Percentiles rank a stretch among this genome's conserved stretches.
Conservation (phyloP, 1,140 invertebrate genomes). For the Anastrepha ludens region DNA sequence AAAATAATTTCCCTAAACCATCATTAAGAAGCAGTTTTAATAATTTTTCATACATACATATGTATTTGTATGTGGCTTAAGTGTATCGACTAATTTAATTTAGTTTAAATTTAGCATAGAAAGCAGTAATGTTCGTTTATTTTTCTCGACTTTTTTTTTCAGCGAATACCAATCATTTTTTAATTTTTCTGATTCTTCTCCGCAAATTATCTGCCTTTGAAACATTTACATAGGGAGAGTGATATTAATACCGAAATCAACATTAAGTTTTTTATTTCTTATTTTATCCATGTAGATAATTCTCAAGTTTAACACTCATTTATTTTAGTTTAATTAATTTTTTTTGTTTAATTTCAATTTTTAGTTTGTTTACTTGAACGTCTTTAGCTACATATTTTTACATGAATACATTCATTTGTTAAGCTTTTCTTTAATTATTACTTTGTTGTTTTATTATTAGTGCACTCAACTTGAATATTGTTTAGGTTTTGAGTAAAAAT, state of each 20-base stretch:
- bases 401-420: neutral
- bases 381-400: too few relatives aligned
- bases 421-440: neutral
- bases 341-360: neutral
- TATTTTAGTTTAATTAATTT: neutral
- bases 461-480: neutral
- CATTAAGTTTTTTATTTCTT: neutral
- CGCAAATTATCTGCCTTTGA: neutral
- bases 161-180: neutral
- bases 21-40: conserved; percentile 17
- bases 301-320: too few relatives aligned
- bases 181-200: neutral
- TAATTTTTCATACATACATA: neutral
- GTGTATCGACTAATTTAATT: neutral
- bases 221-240: neutral
- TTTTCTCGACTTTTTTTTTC: neutral
- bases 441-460: neutral
- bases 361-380: too few relatives aligned
- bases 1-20: neutral
- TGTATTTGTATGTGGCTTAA: too few relatives aligned
- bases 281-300: too few relatives aligned
- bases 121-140: neutral
- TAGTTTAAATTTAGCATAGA: neutral
- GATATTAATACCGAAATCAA: neutral
- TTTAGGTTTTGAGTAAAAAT: neutral